phyloP scores from a whole-genome alignment of 1,140 invertebrate species.

The Diabrotica virgifera region DNA sequence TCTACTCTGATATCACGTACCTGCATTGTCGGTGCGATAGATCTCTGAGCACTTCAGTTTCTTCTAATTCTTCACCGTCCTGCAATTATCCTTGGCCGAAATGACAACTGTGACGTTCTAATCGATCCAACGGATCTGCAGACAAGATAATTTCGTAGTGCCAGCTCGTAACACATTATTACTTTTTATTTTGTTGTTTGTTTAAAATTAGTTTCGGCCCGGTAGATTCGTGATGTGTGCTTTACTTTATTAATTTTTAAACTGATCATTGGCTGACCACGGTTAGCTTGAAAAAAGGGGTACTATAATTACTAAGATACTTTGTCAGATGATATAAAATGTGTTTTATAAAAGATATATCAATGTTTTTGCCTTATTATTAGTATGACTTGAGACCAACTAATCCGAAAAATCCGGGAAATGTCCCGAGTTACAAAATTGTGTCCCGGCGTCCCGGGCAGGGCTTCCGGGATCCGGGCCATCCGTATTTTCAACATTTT shows the following conservation, averaged over 20 bases:
- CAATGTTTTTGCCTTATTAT: too few relatives aligned
- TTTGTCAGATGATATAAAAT: too few relatives aligned
- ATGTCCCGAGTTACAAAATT: too few relatives aligned
- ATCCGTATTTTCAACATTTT: too few relatives aligned
- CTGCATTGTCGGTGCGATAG: conserved; percentile 13
- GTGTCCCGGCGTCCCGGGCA: too few relatives aligned
- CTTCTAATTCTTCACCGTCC: conserved; percentile 23
- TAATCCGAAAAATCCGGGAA: too few relatives aligned
- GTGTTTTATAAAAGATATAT: too few relatives aligned
- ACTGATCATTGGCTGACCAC: not conserved
- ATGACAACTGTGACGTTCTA: conserved; percentile 33
- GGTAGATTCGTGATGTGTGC: not conserved
- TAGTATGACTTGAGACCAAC: too few relatives aligned
- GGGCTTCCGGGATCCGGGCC: too few relatives aligned
- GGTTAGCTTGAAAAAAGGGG: too few relatives aligned
- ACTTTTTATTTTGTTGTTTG: conserved; percentile 14
- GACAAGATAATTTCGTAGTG: conserved; percentile 32
- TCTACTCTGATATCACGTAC: conserved; percentile 9
- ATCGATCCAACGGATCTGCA: conserved; percentile 25
- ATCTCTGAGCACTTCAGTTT: conserved; percentile 11
- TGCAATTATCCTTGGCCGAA: conserved; percentile 28
- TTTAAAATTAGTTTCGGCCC: conserved; percentile 4
- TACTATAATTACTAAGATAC: too few relatives aligned
- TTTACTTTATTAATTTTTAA: not conserved
- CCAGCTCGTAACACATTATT: conserved; percentile 26